These are phyloP conservation scores for Aurelia aurita DNA, from an alignment of 30 jellyfish, hydroid and myxozoan species.

Conservation along the genomic window DNA sequence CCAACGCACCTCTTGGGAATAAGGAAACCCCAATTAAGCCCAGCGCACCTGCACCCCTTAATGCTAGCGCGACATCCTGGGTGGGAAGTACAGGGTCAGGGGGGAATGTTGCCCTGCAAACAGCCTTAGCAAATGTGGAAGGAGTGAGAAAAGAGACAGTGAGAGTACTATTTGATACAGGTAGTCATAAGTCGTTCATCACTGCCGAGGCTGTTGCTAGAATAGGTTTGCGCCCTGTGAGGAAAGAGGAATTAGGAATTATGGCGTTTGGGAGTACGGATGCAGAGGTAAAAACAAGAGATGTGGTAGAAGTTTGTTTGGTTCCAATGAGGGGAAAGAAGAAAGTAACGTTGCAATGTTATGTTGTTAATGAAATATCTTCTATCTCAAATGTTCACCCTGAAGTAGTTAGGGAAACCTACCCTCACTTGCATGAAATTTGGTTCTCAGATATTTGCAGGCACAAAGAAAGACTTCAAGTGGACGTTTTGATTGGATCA, in stretches of 20 bases:
- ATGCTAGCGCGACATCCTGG: conserved; percentile 35
- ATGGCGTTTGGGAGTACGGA: conserved; percentile 57
- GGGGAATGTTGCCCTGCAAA: conserved; percentile 74
- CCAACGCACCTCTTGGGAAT: conserved; percentile 15
- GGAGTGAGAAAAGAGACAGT: conserved; percentile 47
- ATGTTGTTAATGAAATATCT: conserved; percentile 31
- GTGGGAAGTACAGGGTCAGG: conserved; percentile 47
- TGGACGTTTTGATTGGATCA: conserved; percentile 59
- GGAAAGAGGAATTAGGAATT: conserved; percentile 40
- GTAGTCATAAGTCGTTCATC: conserved; percentile 67
- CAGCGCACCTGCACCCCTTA: conserved; percentile 27
- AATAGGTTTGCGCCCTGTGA: conserved; percentile 60
- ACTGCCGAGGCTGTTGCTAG: conserved; percentile 64
- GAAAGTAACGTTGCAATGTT: conserved; percentile 1
- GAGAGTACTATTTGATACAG: conserved; percentile 65
- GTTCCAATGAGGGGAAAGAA: background rate
- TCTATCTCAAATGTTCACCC: conserved; percentile 18
- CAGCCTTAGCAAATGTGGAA: conserved; percentile 70
- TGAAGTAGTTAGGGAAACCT: conserved; percentile 13
- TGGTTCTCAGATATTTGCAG: conserved; percentile 64
- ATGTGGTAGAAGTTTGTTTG: conserved; percentile 51
- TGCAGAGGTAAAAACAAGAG: conserved; percentile 49
- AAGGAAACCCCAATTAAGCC: conserved; percentile 22
- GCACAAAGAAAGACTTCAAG: conserved; percentile 9
- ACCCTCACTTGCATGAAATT: conserved; percentile 1